Percentiles rank a stretch among this genome's conserved stretches.
Evolutionary conservation across 2,797 vertebrate species (phyloP).

Genomic region (Paguma larvata): DNA sequence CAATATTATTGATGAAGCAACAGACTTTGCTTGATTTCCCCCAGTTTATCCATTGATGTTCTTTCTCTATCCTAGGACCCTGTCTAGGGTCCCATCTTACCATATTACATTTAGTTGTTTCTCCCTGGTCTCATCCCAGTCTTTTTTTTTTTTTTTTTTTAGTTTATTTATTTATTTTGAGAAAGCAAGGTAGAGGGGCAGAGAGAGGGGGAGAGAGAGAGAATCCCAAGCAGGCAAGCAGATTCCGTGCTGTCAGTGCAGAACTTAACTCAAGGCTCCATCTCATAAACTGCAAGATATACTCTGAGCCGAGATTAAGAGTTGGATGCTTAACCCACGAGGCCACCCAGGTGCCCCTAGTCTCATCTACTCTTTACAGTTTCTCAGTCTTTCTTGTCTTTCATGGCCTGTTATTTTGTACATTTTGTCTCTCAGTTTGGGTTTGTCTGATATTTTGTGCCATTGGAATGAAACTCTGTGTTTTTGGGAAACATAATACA

Average conservation of each 20-base stretch:
- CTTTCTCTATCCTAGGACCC: neutral
- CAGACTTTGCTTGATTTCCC: neutral
- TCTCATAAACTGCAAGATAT: too few relatives aligned
- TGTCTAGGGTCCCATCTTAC: neutral
- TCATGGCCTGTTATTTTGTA: constrained; percentile 37
- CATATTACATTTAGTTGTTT: neutral
- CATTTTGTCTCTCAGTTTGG: neutral
- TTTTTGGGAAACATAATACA: neutral
- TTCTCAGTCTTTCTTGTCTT: neutral
- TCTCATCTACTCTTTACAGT: neutral
- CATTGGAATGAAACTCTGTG: neutral
- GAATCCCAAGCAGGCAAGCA: too few relatives aligned
- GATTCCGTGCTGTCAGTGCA: too few relatives aligned
- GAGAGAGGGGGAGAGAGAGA: too few relatives aligned
- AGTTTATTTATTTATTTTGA: too few relatives aligned
- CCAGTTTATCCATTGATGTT: neutral
- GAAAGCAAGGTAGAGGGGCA: too few relatives aligned
- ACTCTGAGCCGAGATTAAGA: too few relatives aligned
- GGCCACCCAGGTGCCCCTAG: too few relatives aligned
- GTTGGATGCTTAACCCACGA: too few relatives aligned
- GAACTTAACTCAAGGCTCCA: too few relatives aligned
- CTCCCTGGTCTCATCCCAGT: neutral
- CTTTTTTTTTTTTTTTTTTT: neutral
- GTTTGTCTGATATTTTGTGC: neutral
- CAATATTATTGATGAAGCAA: neutral